Base-by-base conservation (phyloP, 2,888 invertebrate genomes). In the Drosophila pseudotakahashii region DNA sequence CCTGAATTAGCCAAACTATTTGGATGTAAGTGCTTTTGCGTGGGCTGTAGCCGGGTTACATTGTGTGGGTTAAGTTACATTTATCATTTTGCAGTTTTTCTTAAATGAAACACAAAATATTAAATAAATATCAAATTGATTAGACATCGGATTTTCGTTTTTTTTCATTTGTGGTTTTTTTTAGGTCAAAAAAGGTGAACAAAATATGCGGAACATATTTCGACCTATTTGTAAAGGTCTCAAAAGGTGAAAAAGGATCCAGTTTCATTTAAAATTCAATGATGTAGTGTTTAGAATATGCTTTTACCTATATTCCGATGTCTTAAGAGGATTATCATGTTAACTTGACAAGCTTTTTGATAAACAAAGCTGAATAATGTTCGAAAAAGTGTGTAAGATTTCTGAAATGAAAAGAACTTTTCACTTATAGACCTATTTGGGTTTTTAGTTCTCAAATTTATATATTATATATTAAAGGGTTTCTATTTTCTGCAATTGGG, bases 1-100 rank as follows among this genome's bases (percentile, higher is more conserved):
- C 53, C 62, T 62, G 52, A 32, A 32, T 62, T 45, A 62, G 64
- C 39, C 66, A 61, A 52, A 36, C 45, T 61, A 16, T 41, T 53
- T 53, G 39, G 13, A 30, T 39, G 67, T 51, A 19, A 30, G 45
- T 57, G 30, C 14, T 16, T 37, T 37, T 44, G 42, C 57, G 41
- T 41, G 26, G 34, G 30, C 41, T 54, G 54, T 42, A 54, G 54
- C 54, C 42, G 39, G 32, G 19, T 34, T 4, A 11, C n/a, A 14
- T 26, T 39, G 11, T 1, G 34, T 34, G 34, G 30, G 4, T 30
- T 7, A 30, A 30, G 30, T 30, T 6, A 30, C 0, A 3, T n/a
- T 7, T 14, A 37, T 37, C n/a, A 13, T 4, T n/a, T n/a, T 3
- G 13, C 23, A 26, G n/a, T 16, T 6, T 14, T 47, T 1, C 47